These are phyloP conservation scores for Cranoglanis bouderius DNA, from an alignment of 2,113 vertebrate genomes.

Conservation along the genomic window DNA sequence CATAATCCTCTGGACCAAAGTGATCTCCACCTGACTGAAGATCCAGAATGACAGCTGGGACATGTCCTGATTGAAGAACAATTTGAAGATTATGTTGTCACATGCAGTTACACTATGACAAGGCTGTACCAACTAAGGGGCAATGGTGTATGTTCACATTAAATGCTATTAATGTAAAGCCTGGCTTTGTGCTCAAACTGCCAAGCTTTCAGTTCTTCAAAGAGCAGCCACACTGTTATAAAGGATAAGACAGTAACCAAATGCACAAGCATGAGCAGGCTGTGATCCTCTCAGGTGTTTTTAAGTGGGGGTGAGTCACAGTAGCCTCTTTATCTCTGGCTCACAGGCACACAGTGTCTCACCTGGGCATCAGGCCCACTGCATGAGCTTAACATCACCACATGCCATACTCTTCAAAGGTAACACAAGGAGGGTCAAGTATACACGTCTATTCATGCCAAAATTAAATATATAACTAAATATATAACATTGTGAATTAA, in stretches of 20 bases:
- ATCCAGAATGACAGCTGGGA: slow-evolving; percentile 76
- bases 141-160: background rate
- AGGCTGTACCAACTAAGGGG: background rate
- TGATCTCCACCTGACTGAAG: slow-evolving; percentile 83
- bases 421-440: slow-evolving; percentile 13
- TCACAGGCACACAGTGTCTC: slow-evolving; percentile 24
- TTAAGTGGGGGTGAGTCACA: slow-evolving; percentile 27
- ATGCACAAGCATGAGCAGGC: slow-evolving; percentile 2
- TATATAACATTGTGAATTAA: background rate
- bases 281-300: slow-evolving; percentile 20
- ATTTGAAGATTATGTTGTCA: background rate
- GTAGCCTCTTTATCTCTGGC: slow-evolving; percentile 42
- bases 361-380: slow-evolving; percentile 21
- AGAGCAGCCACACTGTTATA: slow-evolving; percentile 87
- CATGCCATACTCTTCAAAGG: slow-evolving; percentile 5
- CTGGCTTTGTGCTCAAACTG: background rate
- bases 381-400: slow-evolving; percentile 1
- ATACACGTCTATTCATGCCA: background rate
- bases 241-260: slow-evolving; percentile 84
- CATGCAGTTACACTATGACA: background rate
- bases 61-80: slow-evolving; percentile 25
- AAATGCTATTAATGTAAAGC: background rate
- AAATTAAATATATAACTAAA: background rate
- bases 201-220: slow-evolving; percentile 81
- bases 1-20: slow-evolving; percentile 76